Evolutionary conservation across 2,888 invertebrate species (phyloP), one percentile per base, ranked within the genome.

Genomic region (Meloe dianella): DNA sequence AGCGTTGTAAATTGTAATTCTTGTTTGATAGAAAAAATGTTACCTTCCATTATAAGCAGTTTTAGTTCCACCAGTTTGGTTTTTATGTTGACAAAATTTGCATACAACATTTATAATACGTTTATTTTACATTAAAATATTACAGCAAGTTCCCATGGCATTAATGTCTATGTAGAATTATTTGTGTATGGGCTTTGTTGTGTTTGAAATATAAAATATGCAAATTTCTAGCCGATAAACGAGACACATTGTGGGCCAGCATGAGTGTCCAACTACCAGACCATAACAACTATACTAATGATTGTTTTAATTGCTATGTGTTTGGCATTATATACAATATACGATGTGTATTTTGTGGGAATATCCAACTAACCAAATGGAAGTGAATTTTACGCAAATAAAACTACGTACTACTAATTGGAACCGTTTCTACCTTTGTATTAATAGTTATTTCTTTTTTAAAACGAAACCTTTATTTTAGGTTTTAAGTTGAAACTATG

Each of bases 281-380:
- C 60, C 47, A 35, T 57, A 57, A 65, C 65, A 65, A 58, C 38
- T 61, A 65, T 65, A 61, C 61, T 47, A 65, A 65, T 58, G 65
- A 65, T 58, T 58, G 61, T 61, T 63, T 64, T 64, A 66, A 66
- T 66, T 66, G 66, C 32, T 57, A 38, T 54, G 58, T 58, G 35
- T 29, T 22, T 54, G 54, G 2, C 47, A 10, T 47, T 47, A 51
- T 51, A 5, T 24, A 51, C 41, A 41, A 51, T 24, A 22, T 51
- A 51, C 1, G 10, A 47, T 47, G 47, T 47, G 56, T 22, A 63
- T 54, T 51, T 56, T 60, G 54, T 51, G 60, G 9, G 30, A 60
- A 56, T 65, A 54, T 65, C 35, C 61, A 65, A 61, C 38, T 10
- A 20, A 47, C 20, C 47, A 20, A 1, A 47, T 20, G 20, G 20